Conservation (phyloP, 2,113 vertebrate species). For the Nicator chloris region DNA sequence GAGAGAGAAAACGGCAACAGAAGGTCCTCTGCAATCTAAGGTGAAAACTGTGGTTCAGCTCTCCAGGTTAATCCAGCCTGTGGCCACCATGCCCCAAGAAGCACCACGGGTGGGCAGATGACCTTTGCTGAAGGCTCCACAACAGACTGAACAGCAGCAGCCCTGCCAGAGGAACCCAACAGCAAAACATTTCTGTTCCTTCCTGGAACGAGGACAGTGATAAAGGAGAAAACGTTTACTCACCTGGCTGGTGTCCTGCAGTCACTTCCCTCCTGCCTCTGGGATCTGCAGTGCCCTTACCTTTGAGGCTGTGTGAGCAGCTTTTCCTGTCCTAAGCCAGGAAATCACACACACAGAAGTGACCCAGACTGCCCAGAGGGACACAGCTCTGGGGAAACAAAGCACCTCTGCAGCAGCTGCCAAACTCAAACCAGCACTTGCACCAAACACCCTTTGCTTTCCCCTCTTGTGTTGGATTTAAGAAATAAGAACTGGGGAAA, state of each 20-base stretch:
- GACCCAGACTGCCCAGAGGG: neutral
- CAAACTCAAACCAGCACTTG: neutral
- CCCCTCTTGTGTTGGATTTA: neutral
- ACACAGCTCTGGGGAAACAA: neutral
- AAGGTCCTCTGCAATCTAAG: neutral
- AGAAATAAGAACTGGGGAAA: neutral
- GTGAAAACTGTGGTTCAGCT: too few relatives aligned
- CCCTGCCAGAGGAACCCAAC: neutral
- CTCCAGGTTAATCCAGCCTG: neutral
- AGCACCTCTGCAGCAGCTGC: neutral
- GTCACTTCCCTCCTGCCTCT: neutral
- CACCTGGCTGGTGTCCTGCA: neutral
- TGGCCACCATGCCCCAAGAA: neutral
- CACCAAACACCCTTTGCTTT: neutral
- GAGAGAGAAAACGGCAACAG: neutral
- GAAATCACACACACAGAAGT: neutral
- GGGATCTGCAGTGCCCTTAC: neutral
- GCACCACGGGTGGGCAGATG: rapidly evolving
- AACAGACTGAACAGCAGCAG: rapidly evolving
- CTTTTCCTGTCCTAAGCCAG: neutral
- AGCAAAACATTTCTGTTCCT: neutral
- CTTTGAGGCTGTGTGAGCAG: neutral
- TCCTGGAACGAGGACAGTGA: neutral
- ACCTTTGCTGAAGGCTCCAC: rapidly evolving
- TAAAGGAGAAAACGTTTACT: neutral